Percentiles rank a stretch among this genome's conserved stretches.
Evolutionary conservation across 37 sponge, comb jelly and placozoan genomes (phyloP).

Genomic region (Corticium candelabrum): DNA sequence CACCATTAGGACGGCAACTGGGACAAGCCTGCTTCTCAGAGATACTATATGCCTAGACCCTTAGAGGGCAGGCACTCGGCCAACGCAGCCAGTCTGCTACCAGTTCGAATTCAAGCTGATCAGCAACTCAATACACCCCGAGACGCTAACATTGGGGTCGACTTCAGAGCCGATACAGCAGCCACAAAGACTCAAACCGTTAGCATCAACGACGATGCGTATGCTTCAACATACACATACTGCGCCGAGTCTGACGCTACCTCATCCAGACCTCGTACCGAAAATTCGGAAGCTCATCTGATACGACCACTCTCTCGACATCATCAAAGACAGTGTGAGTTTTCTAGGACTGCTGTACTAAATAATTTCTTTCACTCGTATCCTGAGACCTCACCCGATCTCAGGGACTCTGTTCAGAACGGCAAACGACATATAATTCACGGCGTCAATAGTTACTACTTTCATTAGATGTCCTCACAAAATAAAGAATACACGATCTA

Average conservation of each 20-base stretch:
- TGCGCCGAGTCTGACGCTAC: too few relatives aligned
- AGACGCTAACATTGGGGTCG: neutral
- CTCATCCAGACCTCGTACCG: too few relatives aligned
- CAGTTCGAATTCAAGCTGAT: neutral
- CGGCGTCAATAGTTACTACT: constrained; percentile 65
- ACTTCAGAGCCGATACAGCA: neutral
- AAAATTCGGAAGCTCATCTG: neutral
- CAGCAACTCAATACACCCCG: too few relatives aligned
- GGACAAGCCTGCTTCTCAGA: too few relatives aligned
- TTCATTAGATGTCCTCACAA: constrained; percentile 24
- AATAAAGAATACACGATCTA: neutral
- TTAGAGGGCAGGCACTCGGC: neutral
- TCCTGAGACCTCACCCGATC: constrained; percentile 60
- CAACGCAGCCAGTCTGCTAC: neutral
- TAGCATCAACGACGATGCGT: too few relatives aligned
- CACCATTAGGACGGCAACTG: too few relatives aligned
- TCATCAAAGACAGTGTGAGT: neutral
- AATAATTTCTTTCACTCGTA: constrained; percentile 27
- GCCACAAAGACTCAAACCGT: too few relatives aligned
- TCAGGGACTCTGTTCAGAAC: constrained; percentile 33
- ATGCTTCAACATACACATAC: too few relatives aligned
- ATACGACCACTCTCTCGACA: neutral
- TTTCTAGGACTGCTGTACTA: constrained; percentile 29
- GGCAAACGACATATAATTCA: constrained; percentile 66
- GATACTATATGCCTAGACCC: neutral